phyloP scores from a whole-genome alignment of 2,888 invertebrate genomes.

The Phalera bucephala region DNA sequence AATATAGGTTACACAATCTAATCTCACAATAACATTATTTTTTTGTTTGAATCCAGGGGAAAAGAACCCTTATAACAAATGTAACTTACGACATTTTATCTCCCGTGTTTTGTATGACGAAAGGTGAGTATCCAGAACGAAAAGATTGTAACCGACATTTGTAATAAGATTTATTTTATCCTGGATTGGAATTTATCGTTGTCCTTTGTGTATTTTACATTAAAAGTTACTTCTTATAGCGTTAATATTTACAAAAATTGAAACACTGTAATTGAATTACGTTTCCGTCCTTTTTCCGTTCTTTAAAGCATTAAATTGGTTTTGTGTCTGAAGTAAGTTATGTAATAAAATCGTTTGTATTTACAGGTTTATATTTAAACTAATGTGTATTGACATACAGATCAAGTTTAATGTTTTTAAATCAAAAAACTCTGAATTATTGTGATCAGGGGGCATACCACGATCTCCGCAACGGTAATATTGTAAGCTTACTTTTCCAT shows the following conservation, averaged over 20 bases:
- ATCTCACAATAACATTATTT: constrained; percentile 43
- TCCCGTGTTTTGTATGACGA: not conserved
- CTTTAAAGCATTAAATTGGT: constrained; percentile 36
- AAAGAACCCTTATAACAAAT: not conserved
- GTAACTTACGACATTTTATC: not conserved
- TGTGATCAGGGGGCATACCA: too few relatives aligned
- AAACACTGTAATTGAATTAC: constrained; percentile 72
- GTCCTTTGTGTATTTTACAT: constrained; percentile 46
- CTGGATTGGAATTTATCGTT: constrained; percentile 42
- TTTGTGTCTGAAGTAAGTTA: constrained; percentile 29
- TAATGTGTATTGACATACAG: too few relatives aligned
- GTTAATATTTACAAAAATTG: constrained; percentile 68
- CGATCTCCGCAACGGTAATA: too few relatives aligned
- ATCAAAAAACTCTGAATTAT: too few relatives aligned
- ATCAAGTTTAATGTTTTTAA: too few relatives aligned
- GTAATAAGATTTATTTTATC: constrained; percentile 17
- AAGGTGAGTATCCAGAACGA: not conserved
- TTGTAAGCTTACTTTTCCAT: too few relatives aligned
- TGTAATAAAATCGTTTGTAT: not conserved
- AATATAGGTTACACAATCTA: constrained; percentile 65
- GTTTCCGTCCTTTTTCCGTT: constrained; percentile 29
- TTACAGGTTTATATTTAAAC: too few relatives aligned
- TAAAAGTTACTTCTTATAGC: constrained; percentile 48
- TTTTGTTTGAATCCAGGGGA: not conserved
- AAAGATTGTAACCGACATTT: not conserved